Base-by-base conservation (phyloP, 2,113 vertebrate genomes). In the Nerophis ophidion region DNA sequence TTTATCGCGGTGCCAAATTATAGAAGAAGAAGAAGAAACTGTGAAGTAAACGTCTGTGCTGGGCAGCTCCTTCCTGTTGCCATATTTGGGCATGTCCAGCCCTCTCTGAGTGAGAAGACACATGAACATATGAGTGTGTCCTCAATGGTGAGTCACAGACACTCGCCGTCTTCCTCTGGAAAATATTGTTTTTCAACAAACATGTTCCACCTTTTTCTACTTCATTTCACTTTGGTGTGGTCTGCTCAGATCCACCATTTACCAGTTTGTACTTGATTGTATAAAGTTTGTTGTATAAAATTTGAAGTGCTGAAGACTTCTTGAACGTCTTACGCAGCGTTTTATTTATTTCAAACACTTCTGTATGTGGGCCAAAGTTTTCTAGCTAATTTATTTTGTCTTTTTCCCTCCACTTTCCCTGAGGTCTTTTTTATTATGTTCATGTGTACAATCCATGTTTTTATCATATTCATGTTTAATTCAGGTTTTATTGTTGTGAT, bases 291-390 rank as follows among this genome's bases (percentile, higher is more conserved):
- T 42, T 56, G 54, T 12, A 56, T 40, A 56, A 38, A 56, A 42
- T 56, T 34, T 15, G 9, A 44, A 38, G 48, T 44, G 40, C 14
- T 71, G 12, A 57, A 61, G 14, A 5, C 14, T 34, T 55, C 16
- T 53, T 48, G 5, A 63, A 71, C 52, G 57, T 67, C 66, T 70
- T 55, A 56, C 42, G 38, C 19, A 59, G 40, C 66, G 12, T 62
- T 72, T 38, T 66, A 77, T 79, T 82, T 81, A 82, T 82, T 81
- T 82, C 75, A 77, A 34, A 73, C 65, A 26, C 74, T 66, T 61
- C 36, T 7, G n/a, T 70, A n/a, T 66, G 53, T 77, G 45, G 57
- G 63, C 53, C 59, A 70, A 65, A 70, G 56, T 74, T 71, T 79
- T 66, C 34, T 36, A 42, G 5, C n/a, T 42, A 42, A 3, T 57